Evolutionary conservation across 2,797 vertebrate species (phyloP).

Genomic region (Coendou prehensilis): DNA sequence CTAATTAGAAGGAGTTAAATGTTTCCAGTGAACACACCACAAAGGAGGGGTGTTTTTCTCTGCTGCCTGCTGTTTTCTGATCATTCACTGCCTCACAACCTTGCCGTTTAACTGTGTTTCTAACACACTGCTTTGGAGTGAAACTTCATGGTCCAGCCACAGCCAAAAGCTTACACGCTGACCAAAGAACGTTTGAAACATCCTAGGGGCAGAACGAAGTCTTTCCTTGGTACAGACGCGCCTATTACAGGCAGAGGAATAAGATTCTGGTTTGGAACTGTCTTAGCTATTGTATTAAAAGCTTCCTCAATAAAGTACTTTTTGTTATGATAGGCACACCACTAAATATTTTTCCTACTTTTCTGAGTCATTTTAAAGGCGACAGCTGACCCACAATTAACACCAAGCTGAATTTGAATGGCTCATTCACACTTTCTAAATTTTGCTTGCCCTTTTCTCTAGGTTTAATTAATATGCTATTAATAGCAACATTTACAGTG

Average conservation of each 20-base stretch:
- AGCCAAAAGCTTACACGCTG: slow-evolving; percentile 78
- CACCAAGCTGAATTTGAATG: slow-evolving; percentile 18
- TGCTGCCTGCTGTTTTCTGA: slow-evolving; percentile 40
- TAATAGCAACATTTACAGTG: slow-evolving; percentile 36
- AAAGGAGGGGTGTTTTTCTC: slow-evolving; percentile 66
- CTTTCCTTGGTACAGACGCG: not conserved
- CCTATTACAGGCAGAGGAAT: not conserved
- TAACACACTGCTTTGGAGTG: slow-evolving; percentile 83
- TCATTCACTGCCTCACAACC: slow-evolving; percentile 82
- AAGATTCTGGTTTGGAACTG: slow-evolving; percentile 34
- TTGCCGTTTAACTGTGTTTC: slow-evolving; percentile 78
- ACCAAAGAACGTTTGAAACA: slow-evolving; percentile 75
- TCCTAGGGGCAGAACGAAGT: not conserved
- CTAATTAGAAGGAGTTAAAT: slow-evolving; percentile 74
- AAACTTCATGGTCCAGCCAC: slow-evolving; percentile 81
- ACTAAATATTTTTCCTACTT: slow-evolving; percentile 38
- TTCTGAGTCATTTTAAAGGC: slow-evolving; percentile 47
- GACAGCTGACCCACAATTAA: slow-evolving; percentile 45
- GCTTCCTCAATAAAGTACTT: not conserved
- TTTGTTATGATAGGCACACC: not conserved
- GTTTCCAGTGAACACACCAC: slow-evolving; percentile 75
- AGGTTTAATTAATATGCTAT: not conserved
- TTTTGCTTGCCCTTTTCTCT: slow-evolving; percentile 21
- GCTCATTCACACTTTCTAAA: slow-evolving; percentile 41
- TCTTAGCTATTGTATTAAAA: slow-evolving; percentile 32